Percentiles rank a stretch among this genome's conserved stretches.
phyloP scores from a whole-genome alignment of 2,797 vertebrate species.

The Gambusia yucatana region DNA sequence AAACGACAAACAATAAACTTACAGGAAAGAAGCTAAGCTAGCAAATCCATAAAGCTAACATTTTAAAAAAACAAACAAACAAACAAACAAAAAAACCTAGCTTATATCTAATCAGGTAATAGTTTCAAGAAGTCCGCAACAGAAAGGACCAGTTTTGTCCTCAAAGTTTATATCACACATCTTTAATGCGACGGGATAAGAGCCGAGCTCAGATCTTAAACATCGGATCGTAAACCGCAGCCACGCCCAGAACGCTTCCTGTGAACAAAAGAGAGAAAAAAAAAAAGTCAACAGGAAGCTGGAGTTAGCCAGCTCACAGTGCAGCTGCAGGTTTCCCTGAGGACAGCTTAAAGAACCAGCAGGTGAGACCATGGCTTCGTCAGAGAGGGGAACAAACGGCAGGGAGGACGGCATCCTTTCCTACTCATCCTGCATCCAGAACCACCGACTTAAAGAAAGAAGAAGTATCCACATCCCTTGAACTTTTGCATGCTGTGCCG shows the following conservation, averaged over 20 bases:
- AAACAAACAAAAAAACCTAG: not conserved
- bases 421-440: not conserved
- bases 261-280: conserved; percentile 16
- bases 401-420: conserved; percentile 7
- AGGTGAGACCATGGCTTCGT: conserved; percentile 68
- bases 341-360: conserved; percentile 66
- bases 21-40: not conserved
- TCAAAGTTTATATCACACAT: not conserved
- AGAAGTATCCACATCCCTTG: not conserved
- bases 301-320: conserved; percentile 61
- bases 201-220: not conserved
- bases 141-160: not conserved
- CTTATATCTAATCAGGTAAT: not conserved
- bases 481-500: not conserved
- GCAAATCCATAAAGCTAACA: not conserved
- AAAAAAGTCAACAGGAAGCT: conserved; percentile 17
- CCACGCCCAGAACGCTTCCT: not conserved
- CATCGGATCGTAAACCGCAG: not conserved
- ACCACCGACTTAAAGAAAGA: not conserved
- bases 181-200: not conserved
- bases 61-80: too few relatives aligned
- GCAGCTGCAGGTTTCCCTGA: conserved; percentile 83
- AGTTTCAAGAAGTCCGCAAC: not conserved
- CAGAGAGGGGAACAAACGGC: conserved; percentile 14
- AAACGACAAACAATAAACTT: not conserved